phyloP scores from a whole-genome alignment of 2,113 vertebrate species.

The Ptilonorhynchus violaceus region DNA sequence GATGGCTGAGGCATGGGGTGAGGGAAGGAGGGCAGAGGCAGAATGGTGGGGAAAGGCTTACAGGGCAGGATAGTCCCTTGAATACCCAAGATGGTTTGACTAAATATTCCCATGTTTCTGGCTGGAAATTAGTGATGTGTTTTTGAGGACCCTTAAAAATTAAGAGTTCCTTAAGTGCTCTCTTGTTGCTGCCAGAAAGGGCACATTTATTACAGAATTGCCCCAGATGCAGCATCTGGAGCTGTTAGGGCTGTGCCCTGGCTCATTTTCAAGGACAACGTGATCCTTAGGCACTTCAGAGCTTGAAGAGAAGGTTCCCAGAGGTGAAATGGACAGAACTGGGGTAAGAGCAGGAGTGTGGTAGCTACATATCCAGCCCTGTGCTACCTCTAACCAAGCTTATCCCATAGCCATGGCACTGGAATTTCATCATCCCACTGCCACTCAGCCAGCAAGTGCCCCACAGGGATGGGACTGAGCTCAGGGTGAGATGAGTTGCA shows the following conservation, averaged over 20 bases:
- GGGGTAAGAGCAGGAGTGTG: fast-evolving
- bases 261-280: not conserved
- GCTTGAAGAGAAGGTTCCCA: not conserved
- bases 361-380: not conserved
- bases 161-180: not conserved
- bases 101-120: not conserved
- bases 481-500: not conserved
- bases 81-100: not conserved
- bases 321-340: not conserved
- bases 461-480: fast-evolving
- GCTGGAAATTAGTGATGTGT: not conserved
- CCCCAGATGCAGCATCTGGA: not conserved
- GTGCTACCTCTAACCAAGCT: not conserved
- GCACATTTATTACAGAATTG: not conserved
- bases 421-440: not conserved
- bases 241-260: not conserved
- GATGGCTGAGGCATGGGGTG: not conserved
- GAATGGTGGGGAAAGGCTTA: not conserved
- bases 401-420: not conserved
- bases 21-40: not conserved
- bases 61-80: not conserved
- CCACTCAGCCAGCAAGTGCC: not conserved
- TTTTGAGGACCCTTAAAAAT: not conserved
- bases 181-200: not conserved
- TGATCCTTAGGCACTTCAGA: not conserved